A percentile compares a stretch with the other conserved stretches of the same genome.
These are phyloP conservation scores for Samia ricini DNA, from an alignment of 1,140 invertebrate genomes.

Conservation along the genomic window DNA sequence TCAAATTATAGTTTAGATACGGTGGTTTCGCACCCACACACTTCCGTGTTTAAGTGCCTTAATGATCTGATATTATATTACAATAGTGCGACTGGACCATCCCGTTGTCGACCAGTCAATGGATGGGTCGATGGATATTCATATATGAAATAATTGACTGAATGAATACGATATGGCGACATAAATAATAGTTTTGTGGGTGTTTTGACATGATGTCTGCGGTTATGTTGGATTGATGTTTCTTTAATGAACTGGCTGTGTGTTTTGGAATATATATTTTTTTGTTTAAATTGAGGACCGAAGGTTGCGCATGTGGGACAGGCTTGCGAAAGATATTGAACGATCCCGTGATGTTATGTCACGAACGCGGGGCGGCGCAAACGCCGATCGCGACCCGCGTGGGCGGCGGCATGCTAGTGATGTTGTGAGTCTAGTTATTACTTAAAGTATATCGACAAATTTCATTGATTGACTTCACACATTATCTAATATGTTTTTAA, in stretches of 20 bases:
- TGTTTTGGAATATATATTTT: slow-evolving; percentile 17
- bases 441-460: not conserved
- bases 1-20: slow-evolving; percentile 75
- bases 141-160: slow-evolving; percentile 52
- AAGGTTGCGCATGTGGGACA: slow-evolving; percentile 51
- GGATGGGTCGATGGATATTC: slow-evolving; percentile 21
- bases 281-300: slow-evolving; percentile 22
- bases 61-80: slow-evolving; percentile 75
- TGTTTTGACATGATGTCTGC: slow-evolving; percentile 14
- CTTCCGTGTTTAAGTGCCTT: slow-evolving; percentile 67
- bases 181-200: slow-evolving; percentile 45
- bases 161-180: slow-evolving; percentile 38
- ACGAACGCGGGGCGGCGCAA: slow-evolving; percentile 58
- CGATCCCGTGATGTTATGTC: slow-evolving; percentile 63
- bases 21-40: slow-evolving; percentile 74
- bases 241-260: slow-evolving; percentile 28
- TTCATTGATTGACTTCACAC: no score
- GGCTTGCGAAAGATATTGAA: slow-evolving; percentile 68
- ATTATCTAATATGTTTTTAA: no score
- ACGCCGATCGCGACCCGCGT: slow-evolving; percentile 62
- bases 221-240: slow-evolving; percentile 18
- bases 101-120: slow-evolving; percentile 53
- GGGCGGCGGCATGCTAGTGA: slow-evolving; percentile 52
- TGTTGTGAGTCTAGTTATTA: slow-evolving; percentile 21
- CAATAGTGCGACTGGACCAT: slow-evolving; percentile 57